Base-by-base conservation (phyloP, 2,888 invertebrate species). In the Drosophila yooni region DNA sequence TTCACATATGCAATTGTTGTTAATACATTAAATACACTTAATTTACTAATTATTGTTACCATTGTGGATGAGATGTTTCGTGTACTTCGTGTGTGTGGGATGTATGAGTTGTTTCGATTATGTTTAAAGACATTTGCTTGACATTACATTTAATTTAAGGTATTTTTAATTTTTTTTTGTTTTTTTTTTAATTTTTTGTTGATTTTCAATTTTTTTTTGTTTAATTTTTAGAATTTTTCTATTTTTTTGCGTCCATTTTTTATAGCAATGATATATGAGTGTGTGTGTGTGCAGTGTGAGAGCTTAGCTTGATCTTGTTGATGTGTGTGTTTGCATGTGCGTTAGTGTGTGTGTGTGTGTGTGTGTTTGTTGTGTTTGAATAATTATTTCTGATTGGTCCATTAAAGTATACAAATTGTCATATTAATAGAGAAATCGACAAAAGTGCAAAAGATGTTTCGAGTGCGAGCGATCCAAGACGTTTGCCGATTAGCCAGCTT, bases 21-120 rank as follows among this genome's bases (percentile, higher is more conserved):
- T 78, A 58, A 54, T 79, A 76, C 74, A 74, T 79, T 74, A 75
- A 81, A 83, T 88, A 88, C 82, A 83, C 93, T 92, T 92, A 92
- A 82, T 83, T 82, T 74, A 83, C 93, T 92, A 92, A 91, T 92
- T 92, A 92, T 92, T 92, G 92, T 92, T 92, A 92, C 92, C 93
- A 90, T 91, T 91, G 92, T 92, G 92, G 92, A 92, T 92, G 93
- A 91, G 90, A 89, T 91, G 82, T 91, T 67, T 71, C 36, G 64
- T 70, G 57, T 82, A 54, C 66, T 56, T 64, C 83, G 54, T 70
- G n/a, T 67, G 65, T 83, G 63, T 70, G 25, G 38, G 29, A 21
- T 36, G 66, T 67, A 76, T 79, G 76, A 68, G 58, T 25, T 75
- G 76, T 83, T 77, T 81, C 74, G 56, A 38, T 74, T 76, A 84